Evolutionary conservation across 2,113 vertebrate genomes (phyloP).

Genomic region (Aptenodytes patagonicus): DNA sequence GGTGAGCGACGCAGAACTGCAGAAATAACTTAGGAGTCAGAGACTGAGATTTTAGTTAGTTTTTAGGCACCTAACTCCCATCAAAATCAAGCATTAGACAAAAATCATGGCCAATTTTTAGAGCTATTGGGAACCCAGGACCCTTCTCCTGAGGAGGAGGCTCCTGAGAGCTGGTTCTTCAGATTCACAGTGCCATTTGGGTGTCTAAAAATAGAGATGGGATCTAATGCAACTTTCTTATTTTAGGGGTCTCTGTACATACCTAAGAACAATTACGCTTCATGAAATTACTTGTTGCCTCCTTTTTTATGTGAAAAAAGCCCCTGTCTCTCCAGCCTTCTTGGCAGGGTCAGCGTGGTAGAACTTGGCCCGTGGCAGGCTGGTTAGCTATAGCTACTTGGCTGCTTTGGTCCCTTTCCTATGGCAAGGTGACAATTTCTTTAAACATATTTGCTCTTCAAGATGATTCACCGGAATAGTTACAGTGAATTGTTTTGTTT

Average conservation of each 20-base stretch:
- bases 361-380: background rate
- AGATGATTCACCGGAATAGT: background rate
- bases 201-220: background rate
- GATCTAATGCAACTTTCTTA: background rate
- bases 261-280: background rate
- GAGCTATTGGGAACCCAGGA: background rate
- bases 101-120: background rate
- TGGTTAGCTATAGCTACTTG: background rate
- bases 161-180: background rate
- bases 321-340: background rate
- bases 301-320: background rate
- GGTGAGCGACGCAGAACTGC: background rate
- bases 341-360: background rate
- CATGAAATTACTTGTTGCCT: background rate
- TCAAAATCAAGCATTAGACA: background rate
- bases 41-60: background rate
- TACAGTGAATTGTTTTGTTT: slow-evolving; percentile 12
- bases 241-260: background rate
- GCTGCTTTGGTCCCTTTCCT: background rate
- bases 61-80: background rate
- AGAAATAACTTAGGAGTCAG: background rate
- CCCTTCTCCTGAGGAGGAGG: background rate
- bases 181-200: background rate
- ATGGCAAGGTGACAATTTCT: background rate
- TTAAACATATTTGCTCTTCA: background rate